Evolutionary conservation across 2,888 invertebrate species (phyloP).

Genomic region (Callosobruchus maculatus): DNA sequence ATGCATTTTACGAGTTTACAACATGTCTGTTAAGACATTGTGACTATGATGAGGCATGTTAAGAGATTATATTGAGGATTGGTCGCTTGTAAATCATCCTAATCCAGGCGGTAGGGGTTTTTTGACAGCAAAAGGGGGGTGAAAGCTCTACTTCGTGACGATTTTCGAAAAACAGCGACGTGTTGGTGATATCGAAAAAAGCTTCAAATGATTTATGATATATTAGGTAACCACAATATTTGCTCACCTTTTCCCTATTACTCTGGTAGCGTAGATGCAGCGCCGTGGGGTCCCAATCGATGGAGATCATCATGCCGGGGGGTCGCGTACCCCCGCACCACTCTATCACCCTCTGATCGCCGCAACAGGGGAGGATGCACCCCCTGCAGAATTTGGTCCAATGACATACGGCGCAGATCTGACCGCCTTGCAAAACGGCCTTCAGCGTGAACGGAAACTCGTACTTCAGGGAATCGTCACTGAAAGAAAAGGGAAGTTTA

Average conservation of each 20-base stretch:
- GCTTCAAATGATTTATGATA: too few species aligned
- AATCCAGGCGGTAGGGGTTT: too few species aligned
- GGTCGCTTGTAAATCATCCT: too few species aligned
- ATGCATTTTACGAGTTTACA: too few species aligned
- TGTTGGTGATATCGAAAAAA: neutral
- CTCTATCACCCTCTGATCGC: conserved; percentile 54
- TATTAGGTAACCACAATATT: neutral
- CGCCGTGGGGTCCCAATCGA: conserved; percentile 95
- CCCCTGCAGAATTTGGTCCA: conserved; percentile 85
- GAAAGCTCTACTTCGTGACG: too few species aligned
- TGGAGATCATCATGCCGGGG: conserved; percentile 60
- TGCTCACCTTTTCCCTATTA: conserved; percentile 41
- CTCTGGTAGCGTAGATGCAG: conserved; percentile 73
- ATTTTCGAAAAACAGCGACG: too few species aligned
- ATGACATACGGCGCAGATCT: conserved; percentile 72
- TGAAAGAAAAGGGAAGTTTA: conserved; percentile 39
- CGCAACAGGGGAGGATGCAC: conserved; percentile 72
- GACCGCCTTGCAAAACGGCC: conserved; percentile 69
- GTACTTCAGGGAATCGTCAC: conserved; percentile 89
- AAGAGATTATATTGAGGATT: too few species aligned
- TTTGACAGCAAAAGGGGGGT: too few species aligned
- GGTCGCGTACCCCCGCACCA: conserved; percentile 33
- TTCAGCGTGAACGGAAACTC: conserved; percentile 89
- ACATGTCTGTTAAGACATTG: too few species aligned
- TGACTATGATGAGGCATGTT: too few species aligned